Percentiles rank a stretch among this genome's conserved stretches.
Evolutionary conservation across 2,797 vertebrate genomes (phyloP).

Genomic region (Hemibagrus guttatus): DNA sequence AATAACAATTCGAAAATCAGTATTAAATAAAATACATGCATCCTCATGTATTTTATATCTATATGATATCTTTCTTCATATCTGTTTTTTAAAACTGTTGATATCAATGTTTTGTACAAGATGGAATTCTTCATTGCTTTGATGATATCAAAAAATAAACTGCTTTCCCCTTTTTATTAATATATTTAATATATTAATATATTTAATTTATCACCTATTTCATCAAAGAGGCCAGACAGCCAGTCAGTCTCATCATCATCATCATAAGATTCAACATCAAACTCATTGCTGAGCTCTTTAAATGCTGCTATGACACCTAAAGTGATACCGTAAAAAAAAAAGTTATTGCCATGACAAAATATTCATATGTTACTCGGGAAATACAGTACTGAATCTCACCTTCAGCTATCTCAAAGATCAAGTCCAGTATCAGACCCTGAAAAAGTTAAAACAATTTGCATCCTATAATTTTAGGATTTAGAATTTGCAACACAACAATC

Average conservation of each 20-base stretch:
- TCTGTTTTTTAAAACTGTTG: not conserved
- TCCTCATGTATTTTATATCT: too few relatives aligned
- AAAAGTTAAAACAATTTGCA: conserved; percentile 25
- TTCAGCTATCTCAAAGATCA: not conserved
- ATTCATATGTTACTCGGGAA: not conserved
- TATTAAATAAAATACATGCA: not conserved
- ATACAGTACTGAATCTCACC: conserved; percentile 32
- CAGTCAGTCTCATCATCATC: conserved; percentile 53
- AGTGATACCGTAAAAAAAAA: not conserved
- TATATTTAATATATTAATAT: conserved; percentile 10
- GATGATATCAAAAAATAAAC: not conserved
- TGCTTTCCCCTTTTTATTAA: not conserved
- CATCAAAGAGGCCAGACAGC: conserved; percentile 61
- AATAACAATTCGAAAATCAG: not conserved
- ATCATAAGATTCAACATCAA: conserved; percentile 33
- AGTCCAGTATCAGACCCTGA: not conserved
- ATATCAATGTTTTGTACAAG: not conserved
- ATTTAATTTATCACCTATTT: conserved; percentile 51
- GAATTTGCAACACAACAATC: not conserved
- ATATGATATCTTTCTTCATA: not conserved
- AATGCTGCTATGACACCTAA: conserved; percentile 12
- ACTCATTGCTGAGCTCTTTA: conserved; percentile 46
- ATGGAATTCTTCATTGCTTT: not conserved
- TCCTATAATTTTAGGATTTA: not conserved
- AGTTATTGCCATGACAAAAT: not conserved